Conservation (phyloP, 2,888 invertebrate species). For the Apoda limacodes region DNA sequence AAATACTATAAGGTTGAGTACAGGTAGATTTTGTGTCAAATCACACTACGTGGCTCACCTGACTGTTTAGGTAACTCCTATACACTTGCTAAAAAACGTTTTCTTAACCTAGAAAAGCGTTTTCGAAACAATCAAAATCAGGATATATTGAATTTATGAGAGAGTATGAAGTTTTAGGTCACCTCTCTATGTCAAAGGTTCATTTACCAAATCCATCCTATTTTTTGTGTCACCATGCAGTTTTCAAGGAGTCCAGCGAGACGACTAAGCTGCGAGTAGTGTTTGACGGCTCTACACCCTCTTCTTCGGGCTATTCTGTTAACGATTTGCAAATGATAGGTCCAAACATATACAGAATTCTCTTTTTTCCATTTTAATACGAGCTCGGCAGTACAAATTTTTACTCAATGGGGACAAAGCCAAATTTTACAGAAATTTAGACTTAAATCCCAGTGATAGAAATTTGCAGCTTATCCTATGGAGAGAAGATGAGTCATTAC, state of each 20-base stretch:
- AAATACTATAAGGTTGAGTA: slow-evolving; percentile 1
- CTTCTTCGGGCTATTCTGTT: slow-evolving; percentile 2
- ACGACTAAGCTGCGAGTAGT: slow-evolving; percentile 21
- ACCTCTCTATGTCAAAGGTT: slow-evolving; percentile 1
- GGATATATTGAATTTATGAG: slow-evolving; percentile 7
- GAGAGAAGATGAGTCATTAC: neutral
- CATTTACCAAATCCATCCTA: neutral
- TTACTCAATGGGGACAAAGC: slow-evolving; percentile 3
- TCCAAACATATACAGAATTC: slow-evolving; percentile 6
- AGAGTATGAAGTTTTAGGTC: slow-evolving; percentile 6
- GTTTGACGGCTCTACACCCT: slow-evolving; percentile 18
- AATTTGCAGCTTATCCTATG: slow-evolving; percentile 3
- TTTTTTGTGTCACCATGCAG: slow-evolving; percentile 5
- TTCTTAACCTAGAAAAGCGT: slow-evolving; percentile 8
- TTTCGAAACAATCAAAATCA: slow-evolving; percentile 3
- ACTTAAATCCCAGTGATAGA: too few species aligned
- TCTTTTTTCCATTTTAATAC: slow-evolving; percentile 4
- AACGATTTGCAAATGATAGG: slow-evolving; percentile 6
- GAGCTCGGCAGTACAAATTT: slow-evolving; percentile 7
- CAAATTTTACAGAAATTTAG: too few species aligned
- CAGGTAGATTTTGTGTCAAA: slow-evolving; percentile 3
- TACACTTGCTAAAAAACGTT: slow-evolving; percentile 1
- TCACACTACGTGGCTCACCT: slow-evolving; percentile 7
- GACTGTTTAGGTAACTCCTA: slow-evolving; percentile 14
- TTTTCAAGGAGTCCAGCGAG: slow-evolving; percentile 10